A percentile compares a stretch with the other conserved stretches of the same genome.
Conservation (phyloP, 2,888 invertebrate species). For the Thera britannica region DNA sequence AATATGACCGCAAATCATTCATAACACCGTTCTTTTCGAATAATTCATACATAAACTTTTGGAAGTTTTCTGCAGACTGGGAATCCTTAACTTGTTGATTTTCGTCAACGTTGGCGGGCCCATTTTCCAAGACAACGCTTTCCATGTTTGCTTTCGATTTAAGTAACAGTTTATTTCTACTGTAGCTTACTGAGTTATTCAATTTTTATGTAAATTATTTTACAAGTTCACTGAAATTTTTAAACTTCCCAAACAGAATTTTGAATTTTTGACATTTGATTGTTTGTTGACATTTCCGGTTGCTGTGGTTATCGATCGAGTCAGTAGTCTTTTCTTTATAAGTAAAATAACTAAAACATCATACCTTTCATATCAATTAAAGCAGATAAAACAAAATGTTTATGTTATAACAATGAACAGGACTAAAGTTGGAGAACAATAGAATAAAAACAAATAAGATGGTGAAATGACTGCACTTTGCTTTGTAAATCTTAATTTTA, state of each 20-base stretch:
- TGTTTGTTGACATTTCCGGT: slow-evolving; percentile 68
- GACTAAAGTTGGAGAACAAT: too few species aligned
- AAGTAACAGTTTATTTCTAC: slow-evolving; percentile 16
- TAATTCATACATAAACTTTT: slow-evolving; percentile 82
- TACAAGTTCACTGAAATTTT: slow-evolving; percentile 62
- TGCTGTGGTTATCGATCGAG: slow-evolving; percentile 33
- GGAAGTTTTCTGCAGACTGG: slow-evolving; percentile 80
- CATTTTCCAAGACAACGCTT: slow-evolving; percentile 41
- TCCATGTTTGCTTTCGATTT: slow-evolving; percentile 57
- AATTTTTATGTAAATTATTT: slow-evolving; percentile 37
- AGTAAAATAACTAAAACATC: not conserved
- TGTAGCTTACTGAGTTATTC: slow-evolving; percentile 41
- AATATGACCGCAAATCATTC: slow-evolving; percentile 83
- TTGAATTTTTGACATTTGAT: slow-evolving; percentile 57
- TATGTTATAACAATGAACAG: too few species aligned
- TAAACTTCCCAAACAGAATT: slow-evolving; percentile 69
- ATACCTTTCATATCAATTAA: not conserved
- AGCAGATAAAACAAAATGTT: too few species aligned
- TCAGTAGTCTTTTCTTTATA: slow-evolving; percentile 8
- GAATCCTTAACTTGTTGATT: slow-evolving; percentile 45
- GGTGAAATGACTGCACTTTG: not conserved
- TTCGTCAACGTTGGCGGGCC: slow-evolving; percentile 38
- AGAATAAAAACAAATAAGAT: slow-evolving; percentile 1
- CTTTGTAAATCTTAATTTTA: slow-evolving; percentile 51
- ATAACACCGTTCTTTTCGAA: slow-evolving; percentile 86